phyloP scores from a whole-genome alignment of 2,888 invertebrate genomes.

The Epinotia ramella region DNA sequence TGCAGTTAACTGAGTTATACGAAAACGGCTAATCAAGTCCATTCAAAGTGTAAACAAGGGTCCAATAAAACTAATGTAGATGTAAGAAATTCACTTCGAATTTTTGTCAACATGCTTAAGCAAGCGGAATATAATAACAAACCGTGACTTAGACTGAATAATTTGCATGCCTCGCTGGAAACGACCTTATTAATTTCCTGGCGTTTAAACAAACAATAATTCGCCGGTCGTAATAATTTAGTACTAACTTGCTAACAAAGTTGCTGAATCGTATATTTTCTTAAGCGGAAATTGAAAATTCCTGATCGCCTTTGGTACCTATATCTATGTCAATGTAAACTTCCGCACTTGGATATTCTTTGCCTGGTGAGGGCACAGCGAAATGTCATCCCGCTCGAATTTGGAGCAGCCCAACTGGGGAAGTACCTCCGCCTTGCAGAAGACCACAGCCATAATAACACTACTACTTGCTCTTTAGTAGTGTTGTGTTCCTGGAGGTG shows the following conservation, averaged over 20 bases:
- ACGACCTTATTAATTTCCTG: conserved; percentile 35
- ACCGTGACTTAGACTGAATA: conserved; percentile 20
- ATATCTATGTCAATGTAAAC: neutral
- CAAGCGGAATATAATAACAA: conserved; percentile 35
- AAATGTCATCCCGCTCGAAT: no score
- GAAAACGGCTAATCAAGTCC: no score
- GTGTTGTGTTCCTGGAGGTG: no score
- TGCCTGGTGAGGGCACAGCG: no score
- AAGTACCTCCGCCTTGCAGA: no score
- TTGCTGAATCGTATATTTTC: conserved; percentile 56
- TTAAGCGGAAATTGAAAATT: conserved; percentile 49
- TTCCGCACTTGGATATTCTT: neutral
- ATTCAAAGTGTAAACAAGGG: neutral
- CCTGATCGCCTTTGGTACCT: neutral
- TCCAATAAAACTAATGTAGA: neutral
- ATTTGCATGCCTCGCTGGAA: conserved; percentile 18
- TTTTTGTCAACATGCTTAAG: neutral
- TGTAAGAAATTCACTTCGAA: neutral
- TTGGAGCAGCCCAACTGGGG: no score
- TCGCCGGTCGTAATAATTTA: conserved; percentile 54
- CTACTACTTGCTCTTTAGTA: no score
- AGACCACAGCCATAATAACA: no score
- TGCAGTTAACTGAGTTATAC: neutral
- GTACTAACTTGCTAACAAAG: conserved; percentile 50
- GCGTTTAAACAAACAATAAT: conserved; percentile 50